Percentiles rank a stretch among this genome's conserved stretches.
phyloP scores from a whole-genome alignment of 2,113 vertebrate genomes.

The Gavia stellata region DNA sequence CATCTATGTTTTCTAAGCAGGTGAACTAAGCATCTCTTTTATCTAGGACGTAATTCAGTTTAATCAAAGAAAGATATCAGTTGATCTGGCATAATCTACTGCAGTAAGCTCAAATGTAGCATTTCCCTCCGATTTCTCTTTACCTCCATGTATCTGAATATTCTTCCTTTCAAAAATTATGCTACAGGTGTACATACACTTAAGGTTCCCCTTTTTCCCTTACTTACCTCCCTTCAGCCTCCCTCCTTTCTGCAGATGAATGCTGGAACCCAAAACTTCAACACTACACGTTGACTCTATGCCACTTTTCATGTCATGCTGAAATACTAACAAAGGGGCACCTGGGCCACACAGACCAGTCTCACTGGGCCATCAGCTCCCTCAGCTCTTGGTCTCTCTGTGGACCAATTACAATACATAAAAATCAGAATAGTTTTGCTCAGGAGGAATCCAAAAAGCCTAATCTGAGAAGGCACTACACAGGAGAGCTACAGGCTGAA shows the following conservation, averaged over 20 bases:
- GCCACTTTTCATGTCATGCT: background rate
- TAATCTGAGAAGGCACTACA: background rate
- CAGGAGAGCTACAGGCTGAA: background rate
- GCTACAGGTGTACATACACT: background rate
- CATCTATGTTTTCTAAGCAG: background rate
- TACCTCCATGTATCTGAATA: background rate
- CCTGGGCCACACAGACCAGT: background rate
- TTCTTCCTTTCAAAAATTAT: background rate
- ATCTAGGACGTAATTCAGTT: background rate
- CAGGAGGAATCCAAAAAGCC: background rate
- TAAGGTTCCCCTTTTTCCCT: background rate
- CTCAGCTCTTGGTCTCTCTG: background rate
- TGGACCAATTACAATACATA: background rate
- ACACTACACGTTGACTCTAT: background rate
- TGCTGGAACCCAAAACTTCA: background rate
- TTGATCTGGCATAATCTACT: background rate
- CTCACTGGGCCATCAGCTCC: background rate
- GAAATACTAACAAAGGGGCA: background rate
- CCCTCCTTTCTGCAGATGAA: background rate
- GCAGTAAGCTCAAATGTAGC: background rate
- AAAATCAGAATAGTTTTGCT: background rate
- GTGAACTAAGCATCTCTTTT: constrained; percentile 1
- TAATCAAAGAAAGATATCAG: background rate
- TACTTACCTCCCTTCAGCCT: background rate
- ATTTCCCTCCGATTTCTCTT: background rate